Evolutionary conservation across 2,888 invertebrate genomes (phyloP).

Genomic region (Deilephila elpenor): DNA sequence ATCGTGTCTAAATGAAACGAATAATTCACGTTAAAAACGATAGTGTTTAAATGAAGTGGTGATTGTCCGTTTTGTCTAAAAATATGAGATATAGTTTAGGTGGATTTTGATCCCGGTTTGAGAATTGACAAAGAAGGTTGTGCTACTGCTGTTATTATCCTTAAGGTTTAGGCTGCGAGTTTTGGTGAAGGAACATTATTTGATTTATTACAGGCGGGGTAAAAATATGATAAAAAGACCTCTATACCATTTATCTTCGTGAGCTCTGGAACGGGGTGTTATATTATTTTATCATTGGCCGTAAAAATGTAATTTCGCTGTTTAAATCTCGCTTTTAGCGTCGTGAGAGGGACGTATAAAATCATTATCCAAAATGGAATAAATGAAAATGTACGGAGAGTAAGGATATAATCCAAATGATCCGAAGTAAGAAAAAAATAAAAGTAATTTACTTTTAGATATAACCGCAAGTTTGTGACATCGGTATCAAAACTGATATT

Average conservation of each 20-base stretch:
- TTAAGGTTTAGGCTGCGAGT: neutral
- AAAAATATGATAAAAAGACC: conserved; percentile 28
- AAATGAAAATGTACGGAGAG: no score
- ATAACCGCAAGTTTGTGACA: no score
- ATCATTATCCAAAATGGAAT: no score
- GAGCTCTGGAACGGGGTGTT: conserved; percentile 1
- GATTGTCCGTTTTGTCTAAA: conserved; percentile 9
- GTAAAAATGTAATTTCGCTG: conserved; percentile 16
- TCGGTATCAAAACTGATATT: no score
- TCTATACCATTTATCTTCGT: conserved; percentile 30
- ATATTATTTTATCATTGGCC: neutral
- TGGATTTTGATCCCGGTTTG: neutral
- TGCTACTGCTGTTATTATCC: conserved; percentile 13
- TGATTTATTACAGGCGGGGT: conserved; percentile 36
- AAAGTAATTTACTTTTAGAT: no score
- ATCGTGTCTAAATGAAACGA: conserved; percentile 29
- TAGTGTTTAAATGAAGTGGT: conserved; percentile 9
- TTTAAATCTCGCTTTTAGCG: neutral
- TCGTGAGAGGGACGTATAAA: no score
- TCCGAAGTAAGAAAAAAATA: no score
- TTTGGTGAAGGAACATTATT: conserved; percentile 24
- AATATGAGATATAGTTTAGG: neutral
- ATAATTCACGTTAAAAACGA: conserved; percentile 10
- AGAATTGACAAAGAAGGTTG: conserved; percentile 18
- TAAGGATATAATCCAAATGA: no score